These are phyloP conservation scores for Thyatira batis DNA, from an alignment of 2,888 invertebrate genomes.

Conservation along the genomic window DNA sequence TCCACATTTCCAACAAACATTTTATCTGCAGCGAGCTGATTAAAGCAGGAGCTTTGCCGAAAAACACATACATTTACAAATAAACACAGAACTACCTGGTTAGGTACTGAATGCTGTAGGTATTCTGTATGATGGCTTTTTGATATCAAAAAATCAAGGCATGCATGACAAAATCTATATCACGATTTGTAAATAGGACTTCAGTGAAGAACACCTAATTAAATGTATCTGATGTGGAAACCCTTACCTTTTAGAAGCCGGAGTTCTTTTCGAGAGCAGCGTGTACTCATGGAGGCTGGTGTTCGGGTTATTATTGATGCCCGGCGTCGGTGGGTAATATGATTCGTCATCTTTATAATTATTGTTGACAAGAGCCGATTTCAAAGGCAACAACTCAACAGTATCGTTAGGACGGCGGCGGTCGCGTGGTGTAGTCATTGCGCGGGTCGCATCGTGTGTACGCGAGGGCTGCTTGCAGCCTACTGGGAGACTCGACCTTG, in stretches of 20 bases:
- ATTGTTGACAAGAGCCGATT: constrained; percentile 73
- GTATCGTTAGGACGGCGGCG: constrained; percentile 55
- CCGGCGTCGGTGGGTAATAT: constrained; percentile 65
- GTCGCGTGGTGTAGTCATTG: constrained; percentile 69
- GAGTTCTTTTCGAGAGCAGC: constrained; percentile 74
- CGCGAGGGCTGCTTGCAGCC: constrained; percentile 55
- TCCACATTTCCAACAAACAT: too few species aligned
- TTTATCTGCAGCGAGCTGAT: too few species aligned
- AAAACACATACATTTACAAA: too few species aligned
- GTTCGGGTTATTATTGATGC: constrained; percentile 59
- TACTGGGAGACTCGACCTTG: constrained; percentile 61
- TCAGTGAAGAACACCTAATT: constrained; percentile 4
- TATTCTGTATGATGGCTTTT: too few species aligned
- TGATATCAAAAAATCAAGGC: too few species aligned
- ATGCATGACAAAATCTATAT: too few species aligned
- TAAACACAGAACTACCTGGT: too few species aligned
- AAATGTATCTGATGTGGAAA: not conserved
- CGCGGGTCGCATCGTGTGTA: constrained; percentile 59
- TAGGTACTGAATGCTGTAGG: too few species aligned
- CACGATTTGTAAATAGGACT: constrained; percentile 1
- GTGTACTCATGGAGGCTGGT: constrained; percentile 71
- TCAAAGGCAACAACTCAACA: constrained; percentile 72
- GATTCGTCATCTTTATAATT: constrained; percentile 69
- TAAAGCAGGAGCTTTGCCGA: too few species aligned
- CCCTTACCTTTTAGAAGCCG: constrained; percentile 75